Evolutionary conservation across 2,888 invertebrate species (phyloP).

Genomic region (Cerastis rubricosa): DNA sequence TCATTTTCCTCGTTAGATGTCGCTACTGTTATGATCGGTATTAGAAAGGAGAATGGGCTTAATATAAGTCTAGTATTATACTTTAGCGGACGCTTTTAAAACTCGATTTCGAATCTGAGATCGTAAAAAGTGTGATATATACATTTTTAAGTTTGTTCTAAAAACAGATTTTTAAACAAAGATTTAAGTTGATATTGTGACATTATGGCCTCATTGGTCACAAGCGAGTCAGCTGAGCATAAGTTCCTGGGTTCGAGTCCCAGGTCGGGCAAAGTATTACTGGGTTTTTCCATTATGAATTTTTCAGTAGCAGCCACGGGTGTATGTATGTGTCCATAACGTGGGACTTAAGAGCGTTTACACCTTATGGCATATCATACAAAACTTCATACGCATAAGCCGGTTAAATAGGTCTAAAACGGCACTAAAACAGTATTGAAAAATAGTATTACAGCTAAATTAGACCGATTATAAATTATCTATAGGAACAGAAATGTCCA

Average conservation of each 20-base stretch:
- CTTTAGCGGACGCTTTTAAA: not conserved
- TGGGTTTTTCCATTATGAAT: not conserved
- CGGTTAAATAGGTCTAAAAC: too few relatives aligned
- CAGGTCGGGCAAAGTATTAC: not conserved
- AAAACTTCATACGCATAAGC: too few relatives aligned
- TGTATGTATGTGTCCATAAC: not conserved
- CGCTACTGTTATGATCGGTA: slow-evolving; percentile 15
- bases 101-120: not conserved
- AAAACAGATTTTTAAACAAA: not conserved
- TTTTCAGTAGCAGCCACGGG: too few relatives aligned
- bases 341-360: too few relatives aligned
- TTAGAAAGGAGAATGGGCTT: not conserved
- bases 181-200: not conserved
- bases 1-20: slow-evolving; percentile 24
- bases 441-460: too few relatives aligned
- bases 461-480: too few relatives aligned
- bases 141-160: not conserved
- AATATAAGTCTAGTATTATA: not conserved
- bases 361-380: too few relatives aligned
- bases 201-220: not conserved
- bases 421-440: too few relatives aligned
- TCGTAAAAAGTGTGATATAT: not conserved
- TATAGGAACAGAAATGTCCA: too few relatives aligned
- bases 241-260: not conserved
- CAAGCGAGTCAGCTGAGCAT: not conserved